A percentile compares a stretch with the other conserved stretches of the same genome.
Evolutionary conservation across 2,113 vertebrate genomes (phyloP).

Genomic region (Chroicocephalus ridibundus): DNA sequence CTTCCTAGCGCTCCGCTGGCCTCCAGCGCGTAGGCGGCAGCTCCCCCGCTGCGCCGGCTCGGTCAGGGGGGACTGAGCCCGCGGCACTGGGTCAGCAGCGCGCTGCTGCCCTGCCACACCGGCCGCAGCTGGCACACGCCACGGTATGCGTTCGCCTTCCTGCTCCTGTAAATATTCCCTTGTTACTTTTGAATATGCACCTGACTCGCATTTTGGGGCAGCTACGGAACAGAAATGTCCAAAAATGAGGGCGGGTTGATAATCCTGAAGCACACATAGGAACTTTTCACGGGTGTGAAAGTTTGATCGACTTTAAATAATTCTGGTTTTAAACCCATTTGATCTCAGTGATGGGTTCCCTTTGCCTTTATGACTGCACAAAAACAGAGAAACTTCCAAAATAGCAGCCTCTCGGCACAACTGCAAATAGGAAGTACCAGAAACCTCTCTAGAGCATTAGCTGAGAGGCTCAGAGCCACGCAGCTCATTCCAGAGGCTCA

Average conservation of each 20-base stretch:
- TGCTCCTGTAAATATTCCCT: too few species aligned
- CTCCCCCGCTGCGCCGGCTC: not conserved
- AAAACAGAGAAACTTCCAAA: not conserved
- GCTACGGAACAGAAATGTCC: not conserved
- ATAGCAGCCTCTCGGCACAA: not conserved
- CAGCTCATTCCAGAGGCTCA: not conserved
- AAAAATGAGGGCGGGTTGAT: not conserved
- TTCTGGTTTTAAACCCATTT: not conserved
- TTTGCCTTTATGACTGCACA: not conserved
- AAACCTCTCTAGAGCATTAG: not conserved
- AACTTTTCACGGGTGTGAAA: not conserved
- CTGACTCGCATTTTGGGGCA: not conserved
- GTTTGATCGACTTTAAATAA: not conserved
- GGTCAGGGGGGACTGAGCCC: fast-evolving
- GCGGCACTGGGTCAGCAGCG: too few species aligned
- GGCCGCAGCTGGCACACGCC: too few species aligned
- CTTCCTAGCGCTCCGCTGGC: not conserved
- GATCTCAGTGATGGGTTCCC: not conserved
- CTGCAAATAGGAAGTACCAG: not conserved
- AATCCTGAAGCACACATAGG: fast-evolving
- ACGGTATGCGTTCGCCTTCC: fast-evolving
- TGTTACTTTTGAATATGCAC: not conserved
- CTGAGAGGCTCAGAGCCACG: fast-evolving
- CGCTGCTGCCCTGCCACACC: not conserved
- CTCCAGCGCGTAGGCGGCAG: fast-evolving